Evolutionary conservation across 2,797 vertebrate genomes (phyloP).

Genomic region (Betta splendens): DNA sequence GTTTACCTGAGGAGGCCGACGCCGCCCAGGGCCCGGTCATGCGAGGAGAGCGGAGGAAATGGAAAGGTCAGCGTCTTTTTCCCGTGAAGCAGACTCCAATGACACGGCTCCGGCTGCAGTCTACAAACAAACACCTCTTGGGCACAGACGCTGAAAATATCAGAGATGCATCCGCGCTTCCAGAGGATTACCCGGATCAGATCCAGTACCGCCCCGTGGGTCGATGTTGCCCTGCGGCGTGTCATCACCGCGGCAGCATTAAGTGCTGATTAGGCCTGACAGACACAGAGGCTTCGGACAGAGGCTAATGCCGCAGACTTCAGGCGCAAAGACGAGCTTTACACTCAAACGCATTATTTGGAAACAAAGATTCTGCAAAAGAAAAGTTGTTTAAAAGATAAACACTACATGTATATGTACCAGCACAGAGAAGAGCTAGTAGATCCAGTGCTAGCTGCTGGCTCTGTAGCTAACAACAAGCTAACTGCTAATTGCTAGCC

Average conservation of each 20-base stretch:
- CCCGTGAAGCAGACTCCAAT: slow-evolving; percentile 9
- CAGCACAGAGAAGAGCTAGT: too few relatives aligned
- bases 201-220: slow-evolving; percentile 12
- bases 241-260: slow-evolving; percentile 52
- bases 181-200: slow-evolving; percentile 28
- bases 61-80: background rate
- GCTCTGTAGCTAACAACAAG: too few relatives aligned
- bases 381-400: too few relatives aligned
- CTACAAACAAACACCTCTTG: background rate
- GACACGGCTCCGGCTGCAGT: background rate
- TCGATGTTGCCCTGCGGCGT: slow-evolving; percentile 18
- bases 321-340: too few relatives aligned
- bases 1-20: too few relatives aligned
- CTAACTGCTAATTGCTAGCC: too few relatives aligned
- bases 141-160: slow-evolving; percentile 3
- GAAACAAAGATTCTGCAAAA: too few relatives aligned
- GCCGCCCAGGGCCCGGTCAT: too few relatives aligned
- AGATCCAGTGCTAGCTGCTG: too few relatives aligned
- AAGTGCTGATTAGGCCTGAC: slow-evolving; percentile 32
- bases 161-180: slow-evolving; percentile 19
- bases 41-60: background rate
- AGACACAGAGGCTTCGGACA: slow-evolving; percentile 1
- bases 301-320: slow-evolving; percentile 3
- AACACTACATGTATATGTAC: too few relatives aligned
- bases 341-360: too few relatives aligned